phyloP scores from a whole-genome alignment of 2,797 vertebrate genomes.

The Varecia variegata region DNA sequence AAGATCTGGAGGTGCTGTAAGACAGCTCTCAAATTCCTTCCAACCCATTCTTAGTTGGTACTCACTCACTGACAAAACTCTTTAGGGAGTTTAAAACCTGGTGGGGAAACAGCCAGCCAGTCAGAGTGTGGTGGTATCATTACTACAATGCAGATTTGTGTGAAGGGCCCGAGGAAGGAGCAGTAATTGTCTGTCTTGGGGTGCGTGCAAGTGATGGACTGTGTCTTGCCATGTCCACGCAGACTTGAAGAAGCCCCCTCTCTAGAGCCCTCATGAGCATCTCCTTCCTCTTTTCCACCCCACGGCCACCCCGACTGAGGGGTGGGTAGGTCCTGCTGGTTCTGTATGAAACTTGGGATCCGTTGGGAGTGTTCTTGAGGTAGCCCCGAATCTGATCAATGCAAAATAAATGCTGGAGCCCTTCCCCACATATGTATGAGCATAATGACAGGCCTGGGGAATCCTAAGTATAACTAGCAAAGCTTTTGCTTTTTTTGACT shows the following conservation, averaged over 20 bases:
- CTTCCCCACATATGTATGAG: neutral
- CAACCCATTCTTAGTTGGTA: neutral
- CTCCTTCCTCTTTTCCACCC: neutral
- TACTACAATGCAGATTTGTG: neutral
- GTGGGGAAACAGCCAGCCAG: neutral
- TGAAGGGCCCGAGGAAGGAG: neutral
- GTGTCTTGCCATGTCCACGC: neutral
- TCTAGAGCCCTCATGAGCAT: neutral
- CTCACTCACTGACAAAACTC: neutral
- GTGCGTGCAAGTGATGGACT: neutral
- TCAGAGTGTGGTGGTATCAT: neutral
- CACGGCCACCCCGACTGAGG: neutral
- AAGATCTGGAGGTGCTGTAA: neutral
- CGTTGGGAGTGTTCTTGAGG: neutral
- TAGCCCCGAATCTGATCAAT: neutral
- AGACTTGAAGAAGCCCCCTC: neutral
- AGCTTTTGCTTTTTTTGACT: neutral
- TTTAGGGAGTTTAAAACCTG: conserved; percentile 12
- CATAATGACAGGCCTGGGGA: neutral
- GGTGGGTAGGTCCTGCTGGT: neutral
- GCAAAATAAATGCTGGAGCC: neutral
- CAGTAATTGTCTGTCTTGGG: neutral
- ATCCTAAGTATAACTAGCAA: neutral
- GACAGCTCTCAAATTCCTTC: neutral
- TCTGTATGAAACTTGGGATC: neutral